Evolutionary conservation across 2,888 invertebrate genomes (phyloP).

Genomic region (Drosophila incognita): DNA sequence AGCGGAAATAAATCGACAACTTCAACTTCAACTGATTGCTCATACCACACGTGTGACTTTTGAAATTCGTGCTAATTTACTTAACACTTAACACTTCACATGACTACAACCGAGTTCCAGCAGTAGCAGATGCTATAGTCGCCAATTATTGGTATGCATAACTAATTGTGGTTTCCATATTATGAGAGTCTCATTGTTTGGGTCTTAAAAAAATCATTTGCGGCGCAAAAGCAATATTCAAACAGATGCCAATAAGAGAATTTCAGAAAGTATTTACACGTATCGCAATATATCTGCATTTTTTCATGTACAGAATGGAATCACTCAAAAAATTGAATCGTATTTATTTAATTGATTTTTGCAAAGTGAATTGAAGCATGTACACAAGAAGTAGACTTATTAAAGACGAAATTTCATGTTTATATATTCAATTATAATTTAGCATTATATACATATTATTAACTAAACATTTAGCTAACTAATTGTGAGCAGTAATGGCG

Average conservation of each 20-base stretch:
- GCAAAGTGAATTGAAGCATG: background rate
- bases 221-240: conserved; percentile 10
- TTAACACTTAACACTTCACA: background rate
- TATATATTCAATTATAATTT: conserved; percentile 26
- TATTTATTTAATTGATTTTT: conserved; percentile 11
- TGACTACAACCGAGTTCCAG: background rate
- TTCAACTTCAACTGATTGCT: conserved; percentile 8
- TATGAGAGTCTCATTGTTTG: conserved; percentile 6
- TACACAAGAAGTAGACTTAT: background rate
- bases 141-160: background rate
- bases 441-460: conserved; percentile 31
- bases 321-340: background rate
- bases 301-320: conserved; percentile 6
- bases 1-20: conserved; percentile 41
- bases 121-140: background rate
- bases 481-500: background rate
- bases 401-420: conserved; percentile 7
- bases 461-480: conserved; percentile 27
- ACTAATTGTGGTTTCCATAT: conserved; percentile 6
- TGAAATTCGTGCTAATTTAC: conserved; percentile 31
- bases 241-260: background rate
- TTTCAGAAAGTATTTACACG: conserved; percentile 14
- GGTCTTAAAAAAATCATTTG: conserved; percentile 18
- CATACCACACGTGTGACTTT: conserved; percentile 12
- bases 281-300: conserved; percentile 12